These are phyloP conservation scores for Struthio camelus DNA, from an alignment of 2,113 vertebrate species.

Conservation along the genomic window DNA sequence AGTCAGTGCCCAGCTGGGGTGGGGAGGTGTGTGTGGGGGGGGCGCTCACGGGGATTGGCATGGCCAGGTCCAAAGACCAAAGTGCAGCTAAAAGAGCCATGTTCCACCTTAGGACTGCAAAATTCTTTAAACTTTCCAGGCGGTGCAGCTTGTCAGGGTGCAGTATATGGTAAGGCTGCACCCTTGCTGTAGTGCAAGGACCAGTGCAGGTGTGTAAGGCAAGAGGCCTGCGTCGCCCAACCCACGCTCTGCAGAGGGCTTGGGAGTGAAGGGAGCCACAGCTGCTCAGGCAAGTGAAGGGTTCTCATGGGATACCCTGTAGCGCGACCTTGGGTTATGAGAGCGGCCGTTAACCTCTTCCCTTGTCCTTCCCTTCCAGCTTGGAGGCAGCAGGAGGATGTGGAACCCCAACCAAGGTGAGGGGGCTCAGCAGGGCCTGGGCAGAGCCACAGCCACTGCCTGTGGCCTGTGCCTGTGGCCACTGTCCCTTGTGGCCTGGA, in stretches of 20 bases:
- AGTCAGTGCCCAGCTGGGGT: neutral
- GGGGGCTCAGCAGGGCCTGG: accelerated
- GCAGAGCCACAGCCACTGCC: neutral
- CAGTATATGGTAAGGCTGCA: too few relatives aligned
- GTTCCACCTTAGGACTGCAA: neutral
- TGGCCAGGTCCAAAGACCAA: neutral
- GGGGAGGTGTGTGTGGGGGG: too few relatives aligned
- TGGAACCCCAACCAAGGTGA: slow-evolving; percentile 37
- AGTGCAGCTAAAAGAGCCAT: neutral
- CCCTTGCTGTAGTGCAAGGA: too few relatives aligned
- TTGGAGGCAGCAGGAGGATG: neutral
- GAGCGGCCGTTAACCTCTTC: neutral
- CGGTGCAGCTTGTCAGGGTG: too few relatives aligned
- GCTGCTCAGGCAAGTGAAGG: too few relatives aligned
- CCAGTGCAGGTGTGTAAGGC: neutral
- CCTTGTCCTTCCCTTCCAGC: slow-evolving; percentile 46
- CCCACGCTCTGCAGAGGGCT: neutral
- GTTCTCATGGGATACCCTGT: too few relatives aligned
- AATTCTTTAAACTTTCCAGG: too few relatives aligned
- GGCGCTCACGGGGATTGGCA: too few relatives aligned
- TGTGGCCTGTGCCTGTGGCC: too few relatives aligned
- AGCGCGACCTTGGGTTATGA: neutral
- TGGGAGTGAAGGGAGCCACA: neutral
- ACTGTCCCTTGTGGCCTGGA: neutral
- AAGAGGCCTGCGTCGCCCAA: neutral